Evolutionary conservation across 2,113 vertebrate genomes (phyloP), one percentile per base, ranked within the genome.

Genomic region (Prinia subflava): DNA sequence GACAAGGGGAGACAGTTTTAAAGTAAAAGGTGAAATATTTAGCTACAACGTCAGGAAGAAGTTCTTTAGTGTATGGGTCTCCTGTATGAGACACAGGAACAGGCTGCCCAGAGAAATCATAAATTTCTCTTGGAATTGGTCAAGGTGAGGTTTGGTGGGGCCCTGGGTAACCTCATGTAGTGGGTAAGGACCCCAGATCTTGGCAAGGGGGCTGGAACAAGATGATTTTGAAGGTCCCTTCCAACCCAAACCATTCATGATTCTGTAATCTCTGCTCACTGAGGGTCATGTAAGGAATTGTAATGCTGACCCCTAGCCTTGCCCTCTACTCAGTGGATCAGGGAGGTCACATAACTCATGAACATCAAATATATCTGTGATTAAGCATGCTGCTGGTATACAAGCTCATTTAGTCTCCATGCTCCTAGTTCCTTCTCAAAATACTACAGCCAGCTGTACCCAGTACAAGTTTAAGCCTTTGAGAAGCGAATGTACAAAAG

Each of bases 251-350:
- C 21, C 55, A 55, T 62, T 62, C 35, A 11, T 27, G 21, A 27
- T 35, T 60, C 47, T 35, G 15, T 33, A 31, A 76, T 16, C 35
- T 42, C 25, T 3, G 2, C 30, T 70, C 27, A 33, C 21, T 47
- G 18, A 18, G 11, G 10, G 18, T 44, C 2, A 1, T 9, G 21
- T n/a, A 37, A 88, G 60, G 31, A 81, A 27, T 25, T 24, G 49
- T 35, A 33, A 2, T 0, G 2, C 41, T 62, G 33, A 42, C 6
- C n/a, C 24, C 15, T 20, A 56, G 37, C n/a, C 2, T 0, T 64
- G 64, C 37, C n/a, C 49, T 46, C 35, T 18, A 21, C 17, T 33
- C 19, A 0, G 13, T 3, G 5, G 33, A 90, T 70, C 35, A 52
- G 50, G 23, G 24, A 65, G 24, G 46, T 62, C 56, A 4, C 4